A percentile compares a stretch with the other conserved stretches of the same genome.
These are phyloP conservation scores for Micrastur ruficollis DNA, from an alignment of 2,797 vertebrate genomes.

Conservation along the genomic window DNA sequence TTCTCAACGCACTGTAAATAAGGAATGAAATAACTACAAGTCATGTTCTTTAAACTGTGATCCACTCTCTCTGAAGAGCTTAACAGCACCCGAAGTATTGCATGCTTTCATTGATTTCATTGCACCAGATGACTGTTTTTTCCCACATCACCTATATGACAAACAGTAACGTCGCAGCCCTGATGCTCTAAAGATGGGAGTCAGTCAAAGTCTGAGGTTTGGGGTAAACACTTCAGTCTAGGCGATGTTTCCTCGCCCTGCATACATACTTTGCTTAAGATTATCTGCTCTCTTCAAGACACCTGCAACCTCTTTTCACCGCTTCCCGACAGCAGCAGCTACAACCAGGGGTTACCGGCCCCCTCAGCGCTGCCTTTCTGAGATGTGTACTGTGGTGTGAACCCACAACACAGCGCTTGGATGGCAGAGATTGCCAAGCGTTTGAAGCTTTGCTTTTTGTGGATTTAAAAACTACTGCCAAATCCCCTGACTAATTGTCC, in stretches of 20 bases:
- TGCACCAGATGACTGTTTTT: not conserved
- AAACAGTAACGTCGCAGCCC: not conserved
- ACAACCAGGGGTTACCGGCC: not conserved
- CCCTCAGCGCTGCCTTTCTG: not conserved
- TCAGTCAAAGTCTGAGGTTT: not conserved
- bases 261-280: not conserved
- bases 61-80: not conserved
- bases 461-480: slow-evolving; percentile 9
- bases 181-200: rapidly evolving
- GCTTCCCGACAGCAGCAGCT: not conserved
- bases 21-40: not conserved
- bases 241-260: not conserved
- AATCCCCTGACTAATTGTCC: slow-evolving; percentile 20
- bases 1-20: not conserved
- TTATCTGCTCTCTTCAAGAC: not conserved
- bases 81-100: not conserved
- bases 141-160: not conserved
- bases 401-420: not conserved
- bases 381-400: not conserved
- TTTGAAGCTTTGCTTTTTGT: slow-evolving; percentile 9
- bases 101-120: not conserved
- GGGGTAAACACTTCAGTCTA: not conserved
- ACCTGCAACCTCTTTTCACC: not conserved
- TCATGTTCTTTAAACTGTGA: not conserved
- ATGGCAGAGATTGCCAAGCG: not conserved